These are phyloP conservation scores for Lagorchestes hirsutus DNA, from an alignment of 2,797 vertebrate genomes.

Conservation along the genomic window DNA sequence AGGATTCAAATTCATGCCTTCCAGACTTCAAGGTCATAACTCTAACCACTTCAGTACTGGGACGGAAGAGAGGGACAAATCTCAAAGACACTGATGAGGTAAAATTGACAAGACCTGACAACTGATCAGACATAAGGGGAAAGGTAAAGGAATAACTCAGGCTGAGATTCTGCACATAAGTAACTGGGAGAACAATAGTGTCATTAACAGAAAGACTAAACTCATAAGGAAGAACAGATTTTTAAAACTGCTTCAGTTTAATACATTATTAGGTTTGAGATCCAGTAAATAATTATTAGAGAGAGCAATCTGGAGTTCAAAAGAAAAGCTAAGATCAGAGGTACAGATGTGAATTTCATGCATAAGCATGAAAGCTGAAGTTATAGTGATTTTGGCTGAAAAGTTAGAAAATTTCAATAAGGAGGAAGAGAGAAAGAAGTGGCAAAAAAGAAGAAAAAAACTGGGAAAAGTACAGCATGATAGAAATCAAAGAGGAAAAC, in stretches of 20 bases:
- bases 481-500: background rate
- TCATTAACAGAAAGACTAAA: background rate
- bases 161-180: background rate
- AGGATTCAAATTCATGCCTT: background rate
- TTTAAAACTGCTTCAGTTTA: background rate
- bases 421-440: background rate
- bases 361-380: background rate
- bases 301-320: background rate
- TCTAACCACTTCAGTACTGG: background rate
- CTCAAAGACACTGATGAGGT: background rate
- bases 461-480: background rate
- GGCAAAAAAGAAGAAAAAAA: background rate
- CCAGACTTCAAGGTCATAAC: background rate
- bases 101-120: background rate
- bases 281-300: background rate
- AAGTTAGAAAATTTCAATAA: background rate
- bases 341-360: background rate
- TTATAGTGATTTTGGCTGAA: background rate
- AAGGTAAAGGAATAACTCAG: background rate
- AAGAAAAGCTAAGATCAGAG: background rate
- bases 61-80: background rate
- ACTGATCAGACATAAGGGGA: background rate
- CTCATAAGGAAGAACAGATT: background rate
- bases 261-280: background rate
- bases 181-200: background rate